Evolutionary conservation across 2,888 invertebrate genomes (phyloP).

Genomic region (Bellardia bayeri): DNA sequence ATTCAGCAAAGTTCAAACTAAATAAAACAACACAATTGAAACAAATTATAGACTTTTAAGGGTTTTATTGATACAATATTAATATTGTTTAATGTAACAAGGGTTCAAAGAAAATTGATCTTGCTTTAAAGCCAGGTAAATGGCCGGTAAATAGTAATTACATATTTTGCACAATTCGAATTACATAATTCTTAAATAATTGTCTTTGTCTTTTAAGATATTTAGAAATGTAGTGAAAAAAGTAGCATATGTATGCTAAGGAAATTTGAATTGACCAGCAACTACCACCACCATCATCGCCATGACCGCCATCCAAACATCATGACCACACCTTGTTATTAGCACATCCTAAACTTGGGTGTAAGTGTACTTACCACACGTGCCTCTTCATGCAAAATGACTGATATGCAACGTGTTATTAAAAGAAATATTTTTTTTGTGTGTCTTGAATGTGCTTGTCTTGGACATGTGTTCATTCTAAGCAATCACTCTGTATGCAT

Average conservation of each 20-base stretch:
- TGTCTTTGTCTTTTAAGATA: neutral
- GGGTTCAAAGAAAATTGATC: constrained; percentile 3
- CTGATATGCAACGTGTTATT: constrained; percentile 50
- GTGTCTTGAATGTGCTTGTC: neutral
- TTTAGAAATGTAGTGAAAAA: constrained; percentile 19
- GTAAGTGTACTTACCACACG: constrained; percentile 54
- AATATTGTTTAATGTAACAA: constrained; percentile 16
- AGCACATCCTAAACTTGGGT: constrained; percentile 60
- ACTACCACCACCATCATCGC: constrained; percentile 15
- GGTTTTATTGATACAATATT: constrained; percentile 18
- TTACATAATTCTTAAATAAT: neutral
- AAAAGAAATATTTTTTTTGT: constrained; percentile 37
- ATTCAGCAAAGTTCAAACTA: constrained; percentile 7
- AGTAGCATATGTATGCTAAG: constrained; percentile 28
- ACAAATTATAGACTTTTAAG: constrained; percentile 4
- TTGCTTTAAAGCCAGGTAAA: constrained; percentile 15
- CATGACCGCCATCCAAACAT: constrained; percentile 44
- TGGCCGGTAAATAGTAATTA: constrained; percentile 6
- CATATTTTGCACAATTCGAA: constrained; percentile 50
- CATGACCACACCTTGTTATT: constrained; percentile 64
- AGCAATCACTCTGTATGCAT: constrained; percentile 35
- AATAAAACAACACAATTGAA: neutral
- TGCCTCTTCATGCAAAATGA: constrained; percentile 67
- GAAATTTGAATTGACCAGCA: constrained; percentile 51
- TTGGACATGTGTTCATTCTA: constrained; percentile 37